Evolutionary conservation across 2,113 vertebrate species (phyloP), one percentile per base, ranked within the genome.

Genomic region (Cinclus mexicanus): DNA sequence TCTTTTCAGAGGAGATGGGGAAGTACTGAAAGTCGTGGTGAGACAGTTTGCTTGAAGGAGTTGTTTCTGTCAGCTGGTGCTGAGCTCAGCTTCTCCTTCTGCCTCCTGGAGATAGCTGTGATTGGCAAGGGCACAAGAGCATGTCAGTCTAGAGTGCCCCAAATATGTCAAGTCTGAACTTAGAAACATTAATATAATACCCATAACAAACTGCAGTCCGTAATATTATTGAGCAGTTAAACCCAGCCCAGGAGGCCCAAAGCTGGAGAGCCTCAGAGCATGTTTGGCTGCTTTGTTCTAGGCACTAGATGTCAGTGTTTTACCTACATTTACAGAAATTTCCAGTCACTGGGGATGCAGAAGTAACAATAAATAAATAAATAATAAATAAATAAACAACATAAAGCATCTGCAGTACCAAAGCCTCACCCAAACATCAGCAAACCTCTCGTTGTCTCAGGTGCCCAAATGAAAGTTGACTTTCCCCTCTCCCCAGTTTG

Each of bases 271-370:
- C 8, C 29, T 83, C 2, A 0, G 16, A 42, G 20, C 3, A 4
- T 6, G 13, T 59, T 77, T 57, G 47, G 78, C 49, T 68, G 46
- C 71, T 64, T 75, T 77, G 47, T 18, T 81, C 88, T 28, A 92
- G 90, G 79, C 98, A 98, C 97, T 98, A 98, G 98, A 95, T 98
- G 98, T 98, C 98, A 97, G 97, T 98, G 77, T 98, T 96, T 69
- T 67, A 97, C 97, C 95, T 96, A 86, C 47, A 18, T 87, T 97
- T 91, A 75, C 52, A 90, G 93, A 93, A 81, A 70, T 68, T 47
- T 41, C 39, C 78, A 67, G 28, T 49, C 16, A 22, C 7, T 2
- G 53, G 22, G 44, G 67, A 50, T 10, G 41, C 88, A 71, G 89
- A 75, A 20, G 26, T 53, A 60, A 15, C 7, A 46, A 50, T 19